Evolutionary conservation across 2,113 vertebrate species (phyloP).

Genomic region (Athene cunicularia): DNA sequence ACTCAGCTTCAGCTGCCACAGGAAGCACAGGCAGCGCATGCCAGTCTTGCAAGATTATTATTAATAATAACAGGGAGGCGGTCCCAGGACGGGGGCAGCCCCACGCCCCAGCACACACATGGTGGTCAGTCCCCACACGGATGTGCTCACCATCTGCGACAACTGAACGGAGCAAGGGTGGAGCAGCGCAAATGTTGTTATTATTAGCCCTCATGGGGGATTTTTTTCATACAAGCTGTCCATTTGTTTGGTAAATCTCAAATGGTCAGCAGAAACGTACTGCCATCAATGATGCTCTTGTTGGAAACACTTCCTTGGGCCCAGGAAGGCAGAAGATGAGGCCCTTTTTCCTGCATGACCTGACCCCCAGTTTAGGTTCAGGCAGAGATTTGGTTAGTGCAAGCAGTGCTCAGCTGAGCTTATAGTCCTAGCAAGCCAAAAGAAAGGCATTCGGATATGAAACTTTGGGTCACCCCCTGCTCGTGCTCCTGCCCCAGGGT

Average conservation of each 20-base stretch:
- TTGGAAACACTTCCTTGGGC: background rate
- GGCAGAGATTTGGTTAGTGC: background rate
- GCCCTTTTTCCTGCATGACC: background rate
- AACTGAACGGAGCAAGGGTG: background rate
- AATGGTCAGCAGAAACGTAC: background rate
- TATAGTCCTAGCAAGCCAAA: background rate
- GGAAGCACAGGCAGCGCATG: background rate
- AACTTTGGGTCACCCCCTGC: background rate
- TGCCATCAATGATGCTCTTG: background rate
- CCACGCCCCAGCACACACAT: fast-evolving
- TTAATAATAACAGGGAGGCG: background rate
- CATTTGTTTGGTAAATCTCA: background rate
- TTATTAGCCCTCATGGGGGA: constrained; percentile 3
- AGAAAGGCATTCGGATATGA: background rate
- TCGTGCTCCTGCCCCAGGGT: background rate
- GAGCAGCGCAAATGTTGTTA: background rate
- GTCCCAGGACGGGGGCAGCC: background rate
- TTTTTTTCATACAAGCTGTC: background rate
- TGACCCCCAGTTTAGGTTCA: background rate
- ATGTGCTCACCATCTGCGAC: fast-evolving
- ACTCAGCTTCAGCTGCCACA: background rate
- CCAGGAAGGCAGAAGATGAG: background rate
- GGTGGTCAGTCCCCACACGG: background rate
- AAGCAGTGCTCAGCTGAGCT: background rate
- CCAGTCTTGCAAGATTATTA: background rate